Conservation (phyloP, 1,140 invertebrate species). For the Berghia stephanieae region DNA sequence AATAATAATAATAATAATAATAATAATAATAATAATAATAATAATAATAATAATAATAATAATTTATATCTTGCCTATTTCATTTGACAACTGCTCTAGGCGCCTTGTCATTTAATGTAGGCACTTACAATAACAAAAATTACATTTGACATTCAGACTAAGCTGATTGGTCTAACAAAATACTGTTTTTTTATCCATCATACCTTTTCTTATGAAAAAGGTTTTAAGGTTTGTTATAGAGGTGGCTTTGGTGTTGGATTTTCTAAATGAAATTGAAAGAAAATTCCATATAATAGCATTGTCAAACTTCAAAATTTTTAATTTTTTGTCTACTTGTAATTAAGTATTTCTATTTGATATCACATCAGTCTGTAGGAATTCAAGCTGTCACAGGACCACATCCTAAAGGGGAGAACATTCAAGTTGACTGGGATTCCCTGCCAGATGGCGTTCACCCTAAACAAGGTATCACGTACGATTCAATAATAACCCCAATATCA, state of each 20-base stretch:
- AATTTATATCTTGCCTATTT: too few relatives aligned
- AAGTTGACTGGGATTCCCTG: constrained; percentile 72
- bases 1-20: too few relatives aligned
- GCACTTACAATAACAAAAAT: too few relatives aligned
- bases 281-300: not conserved
- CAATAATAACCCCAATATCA: not conserved
- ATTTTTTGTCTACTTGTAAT: not conserved
- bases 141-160: too few relatives aligned
- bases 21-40: too few relatives aligned
- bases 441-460: constrained; percentile 79
- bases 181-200: too few relatives aligned
- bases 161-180: too few relatives aligned
- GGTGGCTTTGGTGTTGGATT: not conserved
- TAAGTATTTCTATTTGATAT: not conserved
- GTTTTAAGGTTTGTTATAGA: not conserved
- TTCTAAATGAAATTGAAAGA: not conserved
- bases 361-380: constrained; percentile 42
- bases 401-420: constrained; percentile 46
- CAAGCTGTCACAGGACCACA: constrained; percentile 40
- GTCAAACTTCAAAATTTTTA: not conserved
- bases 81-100: too few relatives aligned
- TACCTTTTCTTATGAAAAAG: too few relatives aligned
- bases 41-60: too few relatives aligned
- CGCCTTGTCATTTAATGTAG: too few relatives aligned
- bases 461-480: too few relatives aligned